These are phyloP conservation scores for Caenorhabditis panamensis DNA, from an alignment of 2,888 invertebrate genomes.

Conservation along the genomic window DNA sequence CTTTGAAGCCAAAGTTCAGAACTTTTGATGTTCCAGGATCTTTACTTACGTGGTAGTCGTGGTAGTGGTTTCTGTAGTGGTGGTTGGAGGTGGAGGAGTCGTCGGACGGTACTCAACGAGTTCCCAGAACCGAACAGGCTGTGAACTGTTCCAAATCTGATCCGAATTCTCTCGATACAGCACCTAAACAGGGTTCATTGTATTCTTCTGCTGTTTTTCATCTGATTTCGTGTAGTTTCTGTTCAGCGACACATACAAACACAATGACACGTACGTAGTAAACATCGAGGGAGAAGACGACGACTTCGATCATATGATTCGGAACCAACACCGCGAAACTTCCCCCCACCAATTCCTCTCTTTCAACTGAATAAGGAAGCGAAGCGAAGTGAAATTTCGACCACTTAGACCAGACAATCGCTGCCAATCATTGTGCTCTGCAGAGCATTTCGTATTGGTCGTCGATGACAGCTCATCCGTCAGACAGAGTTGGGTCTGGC, in stretches of 20 bases:
- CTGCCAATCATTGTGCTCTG: constrained; percentile 28
- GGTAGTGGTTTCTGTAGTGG: constrained; percentile 46
- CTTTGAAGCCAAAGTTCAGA: not conserved
- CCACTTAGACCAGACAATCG: constrained; percentile 25
- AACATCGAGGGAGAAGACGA: constrained; percentile 2
- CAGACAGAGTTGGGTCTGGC: constrained; percentile 12
- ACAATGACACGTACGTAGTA: constrained; percentile 19
- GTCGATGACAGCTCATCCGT: constrained; percentile 47
- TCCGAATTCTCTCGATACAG: constrained; percentile 56
- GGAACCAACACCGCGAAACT: not conserved
- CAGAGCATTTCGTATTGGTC: constrained; percentile 9
- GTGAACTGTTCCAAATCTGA: constrained; percentile 44
- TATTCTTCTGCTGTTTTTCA: not conserved
- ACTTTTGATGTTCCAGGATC: not conserved
- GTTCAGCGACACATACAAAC: constrained; percentile 6
- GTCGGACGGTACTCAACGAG: constrained; percentile 66
- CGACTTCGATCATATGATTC: constrained; percentile 26
- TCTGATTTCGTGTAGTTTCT: not conserved
- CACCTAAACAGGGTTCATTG: constrained; percentile 22
- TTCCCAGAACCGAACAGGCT: constrained; percentile 68
- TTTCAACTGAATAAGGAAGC: not conserved
- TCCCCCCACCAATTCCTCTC: too few species aligned
- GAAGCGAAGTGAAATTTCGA: constrained; percentile 14
- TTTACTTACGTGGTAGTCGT: constrained; percentile 41
- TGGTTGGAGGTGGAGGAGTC: constrained; percentile 52